phyloP scores from a whole-genome alignment of 2,888 invertebrate genomes.

The Aphrophora alni region DNA sequence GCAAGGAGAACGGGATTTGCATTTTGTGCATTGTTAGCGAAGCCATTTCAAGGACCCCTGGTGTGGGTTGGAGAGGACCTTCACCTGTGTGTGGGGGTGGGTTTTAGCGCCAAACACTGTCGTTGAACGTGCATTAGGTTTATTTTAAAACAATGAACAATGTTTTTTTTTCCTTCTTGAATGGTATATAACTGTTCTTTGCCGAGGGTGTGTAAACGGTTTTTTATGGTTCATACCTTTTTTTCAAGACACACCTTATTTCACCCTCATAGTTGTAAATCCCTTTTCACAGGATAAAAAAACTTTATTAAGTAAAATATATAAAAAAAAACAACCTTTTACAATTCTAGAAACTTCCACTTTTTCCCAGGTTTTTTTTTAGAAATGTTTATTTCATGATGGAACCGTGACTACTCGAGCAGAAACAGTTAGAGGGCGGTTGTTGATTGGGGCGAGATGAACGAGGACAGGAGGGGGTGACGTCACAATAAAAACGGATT shows the following conservation, averaged over 20 bases:
- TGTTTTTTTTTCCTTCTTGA: too few species aligned
- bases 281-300: not conserved
- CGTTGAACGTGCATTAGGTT: not conserved
- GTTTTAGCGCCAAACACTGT: not conserved
- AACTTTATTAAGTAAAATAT: too few species aligned
- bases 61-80: constrained; percentile 25
- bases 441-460: not conserved
- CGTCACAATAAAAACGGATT: constrained; percentile 39
- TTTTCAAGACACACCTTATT: not conserved
- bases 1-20: constrained; percentile 21
- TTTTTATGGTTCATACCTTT: not conserved
- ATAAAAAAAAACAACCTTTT: not conserved
- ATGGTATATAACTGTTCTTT: too few species aligned
- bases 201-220: not conserved
- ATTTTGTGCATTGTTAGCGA: constrained; percentile 37
- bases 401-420: too few species aligned
- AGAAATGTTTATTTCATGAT: constrained; percentile 10
- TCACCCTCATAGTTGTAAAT: not conserved
- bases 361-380: not conserved
- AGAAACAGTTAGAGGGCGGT: not conserved
- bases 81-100: not conserved
- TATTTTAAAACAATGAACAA: not conserved
- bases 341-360: not conserved
- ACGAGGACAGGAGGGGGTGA: not conserved
- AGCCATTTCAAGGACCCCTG: constrained; percentile 10